phyloP scores from a whole-genome alignment of 2,797 vertebrate genomes.

The Myotis findleyi region DNA sequence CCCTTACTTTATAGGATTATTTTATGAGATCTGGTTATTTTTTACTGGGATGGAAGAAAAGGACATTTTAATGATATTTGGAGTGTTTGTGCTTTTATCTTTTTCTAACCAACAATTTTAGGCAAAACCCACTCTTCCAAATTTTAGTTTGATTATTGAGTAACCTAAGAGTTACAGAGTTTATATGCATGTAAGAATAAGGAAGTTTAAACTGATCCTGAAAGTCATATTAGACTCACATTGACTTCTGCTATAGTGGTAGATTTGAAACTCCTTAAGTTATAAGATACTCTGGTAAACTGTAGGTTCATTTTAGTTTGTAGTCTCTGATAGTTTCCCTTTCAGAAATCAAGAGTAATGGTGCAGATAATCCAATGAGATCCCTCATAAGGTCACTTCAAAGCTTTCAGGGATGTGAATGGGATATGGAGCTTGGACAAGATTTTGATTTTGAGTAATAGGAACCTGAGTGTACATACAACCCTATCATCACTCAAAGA shows the following conservation, averaged over 20 bases:
- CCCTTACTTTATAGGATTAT: conserved; percentile 27
- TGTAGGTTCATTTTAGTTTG: conserved; percentile 3
- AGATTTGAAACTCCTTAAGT: conserved; percentile 22
- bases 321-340: not conserved
- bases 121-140: not conserved
- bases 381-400: not conserved
- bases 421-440: not conserved
- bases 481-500: not conserved
- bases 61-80: not conserved
- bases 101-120: conserved; percentile 28
- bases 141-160: conserved; percentile 17
- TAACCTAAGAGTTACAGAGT: not conserved
- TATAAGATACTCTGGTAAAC: not conserved
- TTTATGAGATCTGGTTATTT: conserved; percentile 12
- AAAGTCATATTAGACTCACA: not conserved
- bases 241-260: conserved; percentile 41
- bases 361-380: not conserved
- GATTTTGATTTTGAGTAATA: conserved; percentile 54
- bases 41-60: not conserved
- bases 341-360: not conserved
- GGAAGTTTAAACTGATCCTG: conserved; percentile 1
- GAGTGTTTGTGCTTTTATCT: not conserved
- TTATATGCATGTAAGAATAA: not conserved
- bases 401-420: not conserved
- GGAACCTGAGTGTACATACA: not conserved